phyloP scores from a whole-genome alignment of 2,797 vertebrate species.

The Onychomys torridus region DNA sequence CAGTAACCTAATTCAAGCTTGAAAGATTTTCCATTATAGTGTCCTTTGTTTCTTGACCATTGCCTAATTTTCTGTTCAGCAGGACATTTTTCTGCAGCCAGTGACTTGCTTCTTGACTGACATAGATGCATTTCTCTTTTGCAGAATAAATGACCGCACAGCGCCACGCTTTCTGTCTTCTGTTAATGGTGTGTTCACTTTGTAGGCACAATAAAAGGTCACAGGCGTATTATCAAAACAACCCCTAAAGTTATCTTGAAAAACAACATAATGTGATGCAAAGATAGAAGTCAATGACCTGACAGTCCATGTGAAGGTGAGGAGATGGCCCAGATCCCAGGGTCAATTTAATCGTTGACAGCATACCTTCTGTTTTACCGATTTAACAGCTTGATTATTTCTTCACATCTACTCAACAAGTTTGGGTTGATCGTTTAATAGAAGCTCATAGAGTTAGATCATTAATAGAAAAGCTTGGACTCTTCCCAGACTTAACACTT shows the following conservation, averaged over 20 bases:
- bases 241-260: slow-evolving; percentile 42
- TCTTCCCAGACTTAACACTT: slow-evolving; percentile 21
- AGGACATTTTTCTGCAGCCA: slow-evolving; percentile 42
- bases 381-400: background rate
- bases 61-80: slow-evolving; percentile 75
- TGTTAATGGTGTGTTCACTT: slow-evolving; percentile 26
- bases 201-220: slow-evolving; percentile 48
- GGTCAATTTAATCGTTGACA: background rate
- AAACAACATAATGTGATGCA: slow-evolving; percentile 50
- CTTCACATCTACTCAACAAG: slow-evolving; percentile 6
- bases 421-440: background rate
- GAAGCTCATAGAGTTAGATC: background rate
- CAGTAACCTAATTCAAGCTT: slow-evolving; percentile 72
- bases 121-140: background rate
- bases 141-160: background rate
- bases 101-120: slow-evolving; percentile 71
- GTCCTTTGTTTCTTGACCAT: slow-evolving; percentile 70
- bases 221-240: slow-evolving; percentile 39
- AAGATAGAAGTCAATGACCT: slow-evolving; percentile 16
- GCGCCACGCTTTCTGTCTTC: slow-evolving; percentile 30
- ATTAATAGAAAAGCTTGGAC: background rate
- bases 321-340: background rate
- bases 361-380: slow-evolving; percentile 18
- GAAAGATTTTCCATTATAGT: slow-evolving; percentile 65
- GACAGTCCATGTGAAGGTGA: background rate